These are phyloP conservation scores for Anomalospiza imberbis DNA, from an alignment of 2,797 vertebrate species.

Conservation along the genomic window DNA sequence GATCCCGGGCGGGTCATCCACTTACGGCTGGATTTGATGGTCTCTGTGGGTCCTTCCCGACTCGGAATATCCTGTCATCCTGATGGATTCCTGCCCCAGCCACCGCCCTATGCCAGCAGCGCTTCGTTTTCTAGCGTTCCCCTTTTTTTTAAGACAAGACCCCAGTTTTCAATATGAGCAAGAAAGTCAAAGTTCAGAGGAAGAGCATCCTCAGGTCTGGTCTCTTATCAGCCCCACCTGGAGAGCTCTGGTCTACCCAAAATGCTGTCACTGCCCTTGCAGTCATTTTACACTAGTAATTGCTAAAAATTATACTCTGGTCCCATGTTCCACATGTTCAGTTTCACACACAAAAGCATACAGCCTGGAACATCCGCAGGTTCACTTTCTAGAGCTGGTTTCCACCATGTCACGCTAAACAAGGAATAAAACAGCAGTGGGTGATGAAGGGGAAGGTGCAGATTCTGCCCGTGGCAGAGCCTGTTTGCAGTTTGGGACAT, in stretches of 20 bases:
- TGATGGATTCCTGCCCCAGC: background rate
- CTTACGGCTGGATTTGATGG: rapidly evolving
- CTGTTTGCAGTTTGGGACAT: rapidly evolving
- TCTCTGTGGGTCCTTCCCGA: no score
- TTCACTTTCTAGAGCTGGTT: background rate
- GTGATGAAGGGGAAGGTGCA: rapidly evolving
- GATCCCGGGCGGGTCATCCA: rapidly evolving
- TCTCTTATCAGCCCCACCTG: rapidly evolving
- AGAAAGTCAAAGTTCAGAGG: no score
- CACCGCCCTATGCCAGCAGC: rapidly evolving
- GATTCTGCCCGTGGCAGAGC: rapidly evolving
- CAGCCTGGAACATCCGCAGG: rapidly evolving
- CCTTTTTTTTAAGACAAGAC: background rate
- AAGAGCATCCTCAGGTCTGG: rapidly evolving
- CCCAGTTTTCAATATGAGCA: rapidly evolving
- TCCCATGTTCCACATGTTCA: rapidly evolving
- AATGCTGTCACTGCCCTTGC: rapidly evolving
- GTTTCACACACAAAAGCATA: background rate
- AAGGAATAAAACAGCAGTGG: background rate
- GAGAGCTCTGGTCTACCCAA: background rate
- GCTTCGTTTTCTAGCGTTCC: rapidly evolving
- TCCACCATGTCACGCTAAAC: background rate
- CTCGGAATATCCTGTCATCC: no score
- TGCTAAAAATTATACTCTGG: rapidly evolving
- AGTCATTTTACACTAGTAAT: background rate